Conservation (phyloP, 2,888 invertebrate genomes). For the Amitus sp. region DNA sequence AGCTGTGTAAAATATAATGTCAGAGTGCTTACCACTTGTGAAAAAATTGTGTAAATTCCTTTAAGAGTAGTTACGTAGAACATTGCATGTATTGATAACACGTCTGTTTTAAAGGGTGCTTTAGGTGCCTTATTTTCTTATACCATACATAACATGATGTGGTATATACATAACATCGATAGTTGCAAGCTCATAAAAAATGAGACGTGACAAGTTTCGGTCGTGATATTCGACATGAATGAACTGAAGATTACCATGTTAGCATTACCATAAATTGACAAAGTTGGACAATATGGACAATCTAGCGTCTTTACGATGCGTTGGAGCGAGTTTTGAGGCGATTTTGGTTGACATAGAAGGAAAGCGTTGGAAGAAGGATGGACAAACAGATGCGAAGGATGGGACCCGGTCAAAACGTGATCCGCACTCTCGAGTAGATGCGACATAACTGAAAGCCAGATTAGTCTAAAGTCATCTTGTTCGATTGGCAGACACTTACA, state of each 20-base stretch:
- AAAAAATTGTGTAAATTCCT: too few relatives aligned
- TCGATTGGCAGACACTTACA: conserved; percentile 40
- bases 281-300: conserved; percentile 62
- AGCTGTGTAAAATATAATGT: too few relatives aligned
- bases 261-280: conserved; percentile 55
- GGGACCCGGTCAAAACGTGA: conserved; percentile 62
- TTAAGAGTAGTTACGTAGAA: too few relatives aligned
- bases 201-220: too few relatives aligned
- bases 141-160: too few relatives aligned
- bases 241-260: conserved; percentile 19
- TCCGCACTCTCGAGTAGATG: conserved; percentile 59
- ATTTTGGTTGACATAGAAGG: conserved; percentile 35
- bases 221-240: not conserved
- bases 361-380: conserved; percentile 32
- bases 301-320: conserved; percentile 61
- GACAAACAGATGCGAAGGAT: conserved; percentile 40
- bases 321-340: conserved; percentile 47
- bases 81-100: too few relatives aligned
- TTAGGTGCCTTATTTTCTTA: too few relatives aligned
- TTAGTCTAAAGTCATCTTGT: conserved; percentile 47
- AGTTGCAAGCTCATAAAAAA: too few relatives aligned
- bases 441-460: conserved; percentile 56
- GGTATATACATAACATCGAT: too few relatives aligned
- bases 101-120: too few relatives aligned
- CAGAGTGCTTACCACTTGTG: too few relatives aligned